Percentiles rank a stretch among this genome's conserved stretches.
Conservation (phyloP, 2,113 vertebrate species). For the Carlito syrichta region DNA sequence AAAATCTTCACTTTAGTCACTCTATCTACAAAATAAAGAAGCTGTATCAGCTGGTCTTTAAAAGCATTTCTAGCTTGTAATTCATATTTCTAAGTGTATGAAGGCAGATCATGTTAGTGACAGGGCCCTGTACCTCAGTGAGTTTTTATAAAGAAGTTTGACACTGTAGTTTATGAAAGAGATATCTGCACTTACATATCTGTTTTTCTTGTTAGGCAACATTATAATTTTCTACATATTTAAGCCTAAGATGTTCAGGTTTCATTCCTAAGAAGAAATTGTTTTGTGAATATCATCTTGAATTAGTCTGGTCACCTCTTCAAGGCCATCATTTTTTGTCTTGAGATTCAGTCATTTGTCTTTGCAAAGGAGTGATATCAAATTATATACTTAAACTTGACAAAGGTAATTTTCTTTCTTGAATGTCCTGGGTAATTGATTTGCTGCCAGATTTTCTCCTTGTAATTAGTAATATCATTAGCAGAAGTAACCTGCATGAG, state of each 20-base stretch:
- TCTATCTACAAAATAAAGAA: background rate
- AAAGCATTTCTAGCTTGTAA: background rate
- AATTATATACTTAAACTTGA: background rate
- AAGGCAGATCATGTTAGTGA: background rate
- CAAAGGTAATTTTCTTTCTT: background rate
- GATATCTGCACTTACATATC: background rate
- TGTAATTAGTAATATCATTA: background rate
- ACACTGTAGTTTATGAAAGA: background rate
- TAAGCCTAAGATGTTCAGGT: background rate
- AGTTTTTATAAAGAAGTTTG: background rate
- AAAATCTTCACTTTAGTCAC: background rate
- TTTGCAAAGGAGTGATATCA: background rate
- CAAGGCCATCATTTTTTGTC: background rate
- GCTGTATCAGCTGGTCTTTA: background rate
- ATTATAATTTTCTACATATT: background rate
- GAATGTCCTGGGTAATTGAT: background rate
- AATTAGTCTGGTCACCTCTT: background rate
- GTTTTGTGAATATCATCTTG: background rate
- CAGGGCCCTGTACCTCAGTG: background rate
- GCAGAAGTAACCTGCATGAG: background rate
- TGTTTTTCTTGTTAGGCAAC: background rate
- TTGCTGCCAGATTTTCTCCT: background rate
- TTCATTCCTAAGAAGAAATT: background rate
- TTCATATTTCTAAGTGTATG: background rate
- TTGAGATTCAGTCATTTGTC: background rate